Evolutionary conservation across 2,888 invertebrate species (phyloP), one percentile per base, ranked within the genome.

Genomic region (Aphidoletes aphidimyza): DNA sequence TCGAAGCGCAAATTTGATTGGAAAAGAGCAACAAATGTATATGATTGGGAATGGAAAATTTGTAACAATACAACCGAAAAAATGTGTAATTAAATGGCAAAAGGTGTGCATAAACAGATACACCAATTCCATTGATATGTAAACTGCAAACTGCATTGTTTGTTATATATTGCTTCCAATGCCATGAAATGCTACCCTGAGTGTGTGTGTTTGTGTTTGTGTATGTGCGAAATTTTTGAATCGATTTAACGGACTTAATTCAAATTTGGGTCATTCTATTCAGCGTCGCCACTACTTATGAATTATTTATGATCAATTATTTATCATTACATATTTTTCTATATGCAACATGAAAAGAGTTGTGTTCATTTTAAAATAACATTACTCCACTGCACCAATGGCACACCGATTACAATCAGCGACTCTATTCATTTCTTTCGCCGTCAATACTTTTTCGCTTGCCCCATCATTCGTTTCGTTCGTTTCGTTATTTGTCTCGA

Each of bases 261-360:
- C 69, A 26, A 54, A 69, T 69, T 69, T 69, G 69, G 69, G 69
- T 69, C 69, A 69, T 30, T 69, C 34, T 69, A 69, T 30, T 30
- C 30, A 14, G 17, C 69, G 69, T 69, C 69, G 69, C 69, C 69
- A 69, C 69, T 30, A 34, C 14, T 69, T 30, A 69, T 69, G 69
- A 69, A 69, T 69, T 69, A 69, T 69, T 69, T 69, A 69, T 30
- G 69, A 69, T 69, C 69, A 69, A 69, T 69, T 69, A 69, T 69
- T 69, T 69, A 69, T 69, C 69, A 69, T 69, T 69, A 69, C 54
- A 54, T 54, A 54, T 54, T 54, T n/a, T 69, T 69, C 30, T 69
- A 69, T 69, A 69, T 69, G 3, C 69, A 69, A n/a, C 26, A 30
- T 2, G 34, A 69, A 69, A 30, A 30, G 42, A 69, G 30, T 69